A percentile compares a stretch with the other conserved stretches of the same genome.
Evolutionary conservation across 2,888 invertebrate genomes (phyloP).

Genomic region (Mythimna impura): DNA sequence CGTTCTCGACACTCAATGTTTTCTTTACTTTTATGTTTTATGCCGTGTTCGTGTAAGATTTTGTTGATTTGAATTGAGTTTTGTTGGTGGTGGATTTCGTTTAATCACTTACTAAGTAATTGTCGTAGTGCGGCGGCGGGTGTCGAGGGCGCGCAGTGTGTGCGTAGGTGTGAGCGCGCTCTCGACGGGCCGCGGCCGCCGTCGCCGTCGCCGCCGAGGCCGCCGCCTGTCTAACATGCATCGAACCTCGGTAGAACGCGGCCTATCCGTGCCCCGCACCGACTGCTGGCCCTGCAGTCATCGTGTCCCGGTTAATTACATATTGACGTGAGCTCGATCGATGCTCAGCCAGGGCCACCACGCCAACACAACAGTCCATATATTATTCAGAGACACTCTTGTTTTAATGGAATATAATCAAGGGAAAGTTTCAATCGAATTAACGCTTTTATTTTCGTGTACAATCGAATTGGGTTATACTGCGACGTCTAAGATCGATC

Average conservation of each 20-base stretch:
- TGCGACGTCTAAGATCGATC: constrained; percentile 23
- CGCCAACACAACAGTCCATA: constrained; percentile 76
- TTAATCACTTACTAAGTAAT: constrained; percentile 86
- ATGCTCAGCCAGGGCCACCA: constrained; percentile 75
- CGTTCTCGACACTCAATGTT: constrained; percentile 89
- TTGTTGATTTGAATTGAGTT: constrained; percentile 89
- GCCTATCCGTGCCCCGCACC: constrained; percentile 40
- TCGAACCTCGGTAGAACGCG: constrained; percentile 40
- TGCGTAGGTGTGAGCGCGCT: constrained; percentile 83
- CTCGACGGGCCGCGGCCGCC: constrained; percentile 68
- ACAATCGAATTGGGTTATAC: constrained; percentile 67
- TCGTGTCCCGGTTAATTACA: constrained; percentile 71
- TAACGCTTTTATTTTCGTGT: constrained; percentile 80
- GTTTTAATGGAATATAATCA: constrained; percentile 82
- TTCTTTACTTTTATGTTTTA: constrained; percentile 88
- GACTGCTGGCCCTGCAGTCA: constrained; percentile 57
- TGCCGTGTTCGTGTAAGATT: constrained; percentile 90
- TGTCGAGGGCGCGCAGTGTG: constrained; percentile 82
- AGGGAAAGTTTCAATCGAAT: constrained; percentile 81
- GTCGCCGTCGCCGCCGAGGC: constrained; percentile 61
- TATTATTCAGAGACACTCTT: constrained; percentile 80
- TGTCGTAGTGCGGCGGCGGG: constrained; percentile 64
- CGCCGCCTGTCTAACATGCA: constrained; percentile 71
- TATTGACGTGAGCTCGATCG: constrained; percentile 72
- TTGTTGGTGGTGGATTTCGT: constrained; percentile 91